A percentile compares a stretch with the other conserved stretches of the same genome.
These are phyloP conservation scores for Fulmarus glacialis DNA, from an alignment of 2,113 vertebrate genomes.

Conservation along the genomic window DNA sequence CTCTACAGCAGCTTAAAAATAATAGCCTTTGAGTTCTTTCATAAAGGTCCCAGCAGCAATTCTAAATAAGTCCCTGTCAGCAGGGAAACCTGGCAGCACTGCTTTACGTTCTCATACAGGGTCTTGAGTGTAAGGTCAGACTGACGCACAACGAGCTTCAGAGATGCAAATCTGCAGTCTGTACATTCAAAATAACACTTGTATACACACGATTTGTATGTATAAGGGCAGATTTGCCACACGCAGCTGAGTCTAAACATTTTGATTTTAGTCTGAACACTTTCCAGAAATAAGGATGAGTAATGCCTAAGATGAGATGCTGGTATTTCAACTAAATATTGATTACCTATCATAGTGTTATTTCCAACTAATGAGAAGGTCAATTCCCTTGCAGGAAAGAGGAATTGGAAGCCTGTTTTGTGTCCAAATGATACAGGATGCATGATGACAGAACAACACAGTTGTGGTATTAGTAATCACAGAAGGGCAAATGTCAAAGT, in stretches of 20 bases:
- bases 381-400: conserved; percentile 4
- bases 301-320: neutral
- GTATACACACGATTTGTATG: neutral
- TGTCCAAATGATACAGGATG: neutral
- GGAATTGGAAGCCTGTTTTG: conserved; percentile 6
- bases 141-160: neutral
- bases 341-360: conserved; percentile 53
- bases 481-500: neutral
- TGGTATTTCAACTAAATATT: conserved; percentile 47
- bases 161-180: neutral
- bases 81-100: neutral
- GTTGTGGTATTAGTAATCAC: neutral
- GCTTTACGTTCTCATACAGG: neutral
- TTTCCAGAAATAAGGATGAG: conserved; percentile 19
- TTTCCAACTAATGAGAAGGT: conserved; percentile 59
- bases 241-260: neutral
- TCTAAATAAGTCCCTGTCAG: neutral
- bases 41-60: neutral
- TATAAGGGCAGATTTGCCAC: neutral
- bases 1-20: neutral
- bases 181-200: neutral
- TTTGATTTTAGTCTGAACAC: neutral
- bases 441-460: neutral
- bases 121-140: neutral
- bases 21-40: neutral